Base-by-base conservation (phyloP, 2,888 invertebrate genomes). In the Ptilodon capucinus region DNA sequence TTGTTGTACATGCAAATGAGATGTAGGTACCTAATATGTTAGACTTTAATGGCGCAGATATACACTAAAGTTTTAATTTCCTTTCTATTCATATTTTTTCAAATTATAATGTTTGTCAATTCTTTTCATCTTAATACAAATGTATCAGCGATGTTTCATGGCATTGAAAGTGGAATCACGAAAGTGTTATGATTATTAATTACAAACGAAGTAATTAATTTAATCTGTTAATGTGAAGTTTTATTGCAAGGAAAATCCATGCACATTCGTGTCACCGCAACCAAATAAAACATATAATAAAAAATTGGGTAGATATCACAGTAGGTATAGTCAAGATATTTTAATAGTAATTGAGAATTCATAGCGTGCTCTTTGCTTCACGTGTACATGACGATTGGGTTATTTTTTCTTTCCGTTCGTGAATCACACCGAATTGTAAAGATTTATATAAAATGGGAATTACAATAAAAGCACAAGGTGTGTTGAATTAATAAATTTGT, bases 401-500 rank as follows among this genome's bases (percentile, higher is more conserved):
- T 38, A 46, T 46, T 23, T 46, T n/a, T 34, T 28, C 8, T n/a
- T n/a, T 44, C 14, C 40, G 41, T 47, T 30, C 42, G 13, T 60
- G 46, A 48, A 39, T 60, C 46, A 46, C 38, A 34, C 49, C 17
- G 34, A 48, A 46, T 40, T 41, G 38, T 42, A 42, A 32, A 46
- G 44, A 38, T 46, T 30, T 16, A 46, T 53, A 53, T 44, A 50
- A 39, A 54, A 35, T 35, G 48, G 36, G 23, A 36, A 36, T 16
- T 47, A 51, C 39, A 48, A 60, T 46, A 42, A 36, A 25, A 36
- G 11, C 42, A 43, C 36, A n/a, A 17, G 51, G 52, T 60, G 53
- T 52, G 55, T 52, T 54, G 62, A 59, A 69, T 54, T 51, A 54
- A 63, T 62, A 62, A 62, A 66, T 59, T 70, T 55, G 56, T 55